Percentiles rank a stretch among this genome's conserved stretches.
These are phyloP conservation scores for Limosa lapponica DNA, from an alignment of 2,797 vertebrate species.

Conservation along the genomic window DNA sequence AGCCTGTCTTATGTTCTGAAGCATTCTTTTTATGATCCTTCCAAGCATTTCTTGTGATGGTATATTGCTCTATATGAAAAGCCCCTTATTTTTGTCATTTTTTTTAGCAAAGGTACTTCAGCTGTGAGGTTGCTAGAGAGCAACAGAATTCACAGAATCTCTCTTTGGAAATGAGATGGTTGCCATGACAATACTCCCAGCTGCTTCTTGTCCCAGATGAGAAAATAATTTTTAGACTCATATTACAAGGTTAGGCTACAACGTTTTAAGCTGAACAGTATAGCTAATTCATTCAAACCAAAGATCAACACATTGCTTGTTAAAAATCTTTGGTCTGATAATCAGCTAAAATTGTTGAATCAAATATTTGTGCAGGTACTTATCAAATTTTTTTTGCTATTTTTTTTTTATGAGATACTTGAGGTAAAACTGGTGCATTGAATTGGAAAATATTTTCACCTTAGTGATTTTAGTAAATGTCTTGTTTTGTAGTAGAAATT, in stretches of 20 bases:
- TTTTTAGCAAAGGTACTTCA: background rate
- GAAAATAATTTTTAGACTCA: slow-evolving; percentile 8
- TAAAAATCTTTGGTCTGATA: background rate
- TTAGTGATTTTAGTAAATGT: background rate
- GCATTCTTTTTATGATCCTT: background rate
- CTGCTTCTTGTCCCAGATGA: slow-evolving; percentile 17
- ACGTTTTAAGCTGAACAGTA: background rate
- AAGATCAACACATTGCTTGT: background rate
- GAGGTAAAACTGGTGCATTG: background rate
- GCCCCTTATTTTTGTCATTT: background rate
- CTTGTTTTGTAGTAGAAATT: background rate
- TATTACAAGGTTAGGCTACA: background rate
- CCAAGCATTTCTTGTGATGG: background rate
- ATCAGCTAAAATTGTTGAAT: background rate
- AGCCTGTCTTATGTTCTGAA: background rate
- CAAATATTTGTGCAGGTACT: background rate
- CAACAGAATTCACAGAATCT: background rate
- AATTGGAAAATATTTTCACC: background rate
- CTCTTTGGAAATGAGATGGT: slow-evolving; percentile 5
- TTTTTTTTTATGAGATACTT: background rate
- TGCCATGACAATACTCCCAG: slow-evolving; percentile 38
- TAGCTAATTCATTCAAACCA: background rate
- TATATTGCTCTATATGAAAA: background rate
- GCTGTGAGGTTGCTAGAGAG: background rate
- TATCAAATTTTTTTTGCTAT: background rate